phyloP scores from a whole-genome alignment of 2,113 vertebrate species.

The Eudorcas thomsonii region DNA sequence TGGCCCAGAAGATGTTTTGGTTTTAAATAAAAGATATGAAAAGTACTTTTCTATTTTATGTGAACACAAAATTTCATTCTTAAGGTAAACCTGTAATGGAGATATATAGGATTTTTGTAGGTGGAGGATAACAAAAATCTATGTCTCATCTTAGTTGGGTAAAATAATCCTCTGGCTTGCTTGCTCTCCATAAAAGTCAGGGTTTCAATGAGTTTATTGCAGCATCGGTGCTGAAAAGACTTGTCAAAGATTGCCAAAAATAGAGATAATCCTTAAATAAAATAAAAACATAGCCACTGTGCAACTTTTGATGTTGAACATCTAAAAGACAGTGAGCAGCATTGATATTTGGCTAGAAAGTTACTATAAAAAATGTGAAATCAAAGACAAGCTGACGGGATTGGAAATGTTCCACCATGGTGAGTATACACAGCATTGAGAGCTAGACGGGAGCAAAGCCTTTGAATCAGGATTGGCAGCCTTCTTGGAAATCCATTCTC shows the following conservation, averaged over 20 bases:
- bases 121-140: neutral
- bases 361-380: constrained; percentile 60
- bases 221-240: neutral
- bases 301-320: constrained; percentile 67
- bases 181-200: constrained; percentile 54
- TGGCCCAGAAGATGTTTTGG: neutral
- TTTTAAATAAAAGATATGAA: constrained; percentile 46
- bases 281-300: constrained; percentile 59
- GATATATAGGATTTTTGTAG: neutral
- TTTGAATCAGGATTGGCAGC: neutral
- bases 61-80: constrained; percentile 59
- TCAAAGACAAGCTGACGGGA: constrained; percentile 43
- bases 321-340: constrained; percentile 56
- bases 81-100: constrained; percentile 18
- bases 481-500: constrained; percentile 31
- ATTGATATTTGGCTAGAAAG: constrained; percentile 61
- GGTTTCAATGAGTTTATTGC: constrained; percentile 37
- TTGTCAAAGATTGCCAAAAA: constrained; percentile 57
- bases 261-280: constrained; percentile 62
- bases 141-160: neutral
- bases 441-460: neutral
- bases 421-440: neutral
- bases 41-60: neutral
- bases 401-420: constrained; percentile 33
- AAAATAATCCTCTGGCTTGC: constrained; percentile 41